Evolutionary conservation across 2,888 invertebrate species (phyloP), one percentile per base, ranked within the genome.

Genomic region (Prostheceraeus crozeri): DNA sequence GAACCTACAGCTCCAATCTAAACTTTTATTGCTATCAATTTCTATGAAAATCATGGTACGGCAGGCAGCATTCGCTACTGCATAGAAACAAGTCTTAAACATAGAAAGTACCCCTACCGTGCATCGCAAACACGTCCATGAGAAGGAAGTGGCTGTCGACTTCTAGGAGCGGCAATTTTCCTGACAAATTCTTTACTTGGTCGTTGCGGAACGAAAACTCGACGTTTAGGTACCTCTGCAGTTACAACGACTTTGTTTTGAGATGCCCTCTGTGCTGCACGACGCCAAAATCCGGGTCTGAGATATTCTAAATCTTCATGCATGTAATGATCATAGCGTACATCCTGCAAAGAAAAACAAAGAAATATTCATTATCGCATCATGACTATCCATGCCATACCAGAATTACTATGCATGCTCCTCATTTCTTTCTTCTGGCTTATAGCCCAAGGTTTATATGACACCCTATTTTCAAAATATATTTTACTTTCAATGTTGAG

Each of bases 81-180:
- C n/a, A n/a, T n/a, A n/a, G n/a, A n/a, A n/a, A n/a, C n/a, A n/a
- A n/a, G n/a, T n/a, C n/a, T n/a, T n/a, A n/a, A n/a, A n/a, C n/a
- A n/a, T n/a, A n/a, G n/a, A n/a, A n/a, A n/a, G n/a, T n/a, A n/a
- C 8, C 14, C 48, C 8, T 48, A 48, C 48, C 48, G 8, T 16
- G 48, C 48, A 21, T 48, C 48, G 14, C 48, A 48, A 19, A 48
- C 48, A 3, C 28, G 48, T 19, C 19, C 48, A 21, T 48, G 48
- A 21, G 3, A 4, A 6, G 48, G 8, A 23, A 30, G 28, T 4
- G 48, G 48, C 28, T 48, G 14, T 10, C 48, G 48, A 19, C 4
- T 48, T 6, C 4, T 23, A 8, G 48, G 27, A 11, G 48, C 25
- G 4, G 48, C 4, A 19, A 48, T 48, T 14, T 30, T 10, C 4